phyloP scores from a whole-genome alignment of 1,140 invertebrate species.

The Tyrophagus putrescentiae region DNA sequence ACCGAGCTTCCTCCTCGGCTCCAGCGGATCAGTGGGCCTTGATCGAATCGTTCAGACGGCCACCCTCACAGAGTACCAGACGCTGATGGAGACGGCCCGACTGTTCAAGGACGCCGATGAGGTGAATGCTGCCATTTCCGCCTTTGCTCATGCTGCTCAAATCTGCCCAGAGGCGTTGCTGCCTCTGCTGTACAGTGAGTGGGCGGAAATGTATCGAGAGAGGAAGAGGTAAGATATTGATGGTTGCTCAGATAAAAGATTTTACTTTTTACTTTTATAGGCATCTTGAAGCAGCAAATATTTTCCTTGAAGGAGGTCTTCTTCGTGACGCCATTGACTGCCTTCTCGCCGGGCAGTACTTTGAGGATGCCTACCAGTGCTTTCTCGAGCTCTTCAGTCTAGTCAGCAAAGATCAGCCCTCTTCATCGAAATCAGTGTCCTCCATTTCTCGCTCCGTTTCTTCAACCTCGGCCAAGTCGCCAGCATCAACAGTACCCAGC shows the following conservation, averaged over 20 bases:
- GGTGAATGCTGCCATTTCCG: conserved; percentile 22
- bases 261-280: background rate
- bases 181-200: conserved; percentile 9
- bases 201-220: conserved; percentile 8
- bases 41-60: background rate
- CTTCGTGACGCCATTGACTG: conserved; percentile 18
- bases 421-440: background rate
- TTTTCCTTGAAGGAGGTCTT: conserved; percentile 16
- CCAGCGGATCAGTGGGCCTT: background rate
- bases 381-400: conserved; percentile 13
- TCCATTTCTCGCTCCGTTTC: background rate
- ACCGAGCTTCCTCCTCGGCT: background rate
- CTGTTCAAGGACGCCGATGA: conserved; percentile 17
- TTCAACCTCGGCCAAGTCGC: background rate
- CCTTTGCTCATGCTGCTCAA: conserved; percentile 18
- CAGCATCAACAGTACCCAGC: background rate
- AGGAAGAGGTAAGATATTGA: background rate
- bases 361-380: conserved; percentile 10
- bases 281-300: conserved; percentile 16
- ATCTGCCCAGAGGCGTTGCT: background rate
- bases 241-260: background rate
- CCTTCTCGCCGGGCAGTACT: conserved; percentile 4
- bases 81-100: conserved; percentile 17
- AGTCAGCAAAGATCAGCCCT: background rate
- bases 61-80: conserved; percentile 8